Evolutionary conservation across 2,113 vertebrate genomes (phyloP), one percentile per base, ranked within the genome.

Genomic region (Mustela lutreola): DNA sequence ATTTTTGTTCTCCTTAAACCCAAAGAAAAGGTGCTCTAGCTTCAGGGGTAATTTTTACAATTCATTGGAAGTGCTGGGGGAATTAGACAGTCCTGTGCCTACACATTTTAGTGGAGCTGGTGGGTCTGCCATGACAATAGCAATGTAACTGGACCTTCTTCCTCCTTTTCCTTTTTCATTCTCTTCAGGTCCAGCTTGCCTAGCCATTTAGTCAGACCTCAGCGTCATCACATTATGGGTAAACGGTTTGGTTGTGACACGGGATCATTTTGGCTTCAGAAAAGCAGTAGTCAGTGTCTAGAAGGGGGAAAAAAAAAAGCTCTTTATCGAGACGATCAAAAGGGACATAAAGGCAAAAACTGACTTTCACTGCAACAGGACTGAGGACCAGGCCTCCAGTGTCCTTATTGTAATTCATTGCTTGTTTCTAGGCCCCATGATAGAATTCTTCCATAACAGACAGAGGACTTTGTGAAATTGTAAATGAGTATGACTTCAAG

Each of bases 401-500:
- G 87, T 97, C 94, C 8, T 62, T 28, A 42, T 87, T 96, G 70
- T 97, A 98, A 98, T 98, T 98, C 98, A 97, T 78, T 85, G 42
- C 97, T 98, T 96, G 90, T 98, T 99, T 99, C 98, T 1, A 21
- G 96, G 94, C 83, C 97, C 83, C 86, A 80, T 97, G 95, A 36
- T 91, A 97, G 26, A 83, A 97, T 98, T 98, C 89, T 98, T 97
- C 97, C 45, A 1, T 92, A 98, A 97, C 24, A 91, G 96, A 91
- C 73, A 91, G 92, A 97, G 89, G 93, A 98, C 98, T 98, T 98
- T 92, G 98, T 98, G 98, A 98, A 98, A 98, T 96, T 98, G 98
- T 98, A 98, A 98, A 98, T 98, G 98, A 98, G 78, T 94, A 97
- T 98, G 98, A 98, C 97, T 99, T 97, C 96, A 94, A 98, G 97